Evolutionary conservation across 1,140 invertebrate species (phyloP).

Genomic region (Lethrus apterus): DNA sequence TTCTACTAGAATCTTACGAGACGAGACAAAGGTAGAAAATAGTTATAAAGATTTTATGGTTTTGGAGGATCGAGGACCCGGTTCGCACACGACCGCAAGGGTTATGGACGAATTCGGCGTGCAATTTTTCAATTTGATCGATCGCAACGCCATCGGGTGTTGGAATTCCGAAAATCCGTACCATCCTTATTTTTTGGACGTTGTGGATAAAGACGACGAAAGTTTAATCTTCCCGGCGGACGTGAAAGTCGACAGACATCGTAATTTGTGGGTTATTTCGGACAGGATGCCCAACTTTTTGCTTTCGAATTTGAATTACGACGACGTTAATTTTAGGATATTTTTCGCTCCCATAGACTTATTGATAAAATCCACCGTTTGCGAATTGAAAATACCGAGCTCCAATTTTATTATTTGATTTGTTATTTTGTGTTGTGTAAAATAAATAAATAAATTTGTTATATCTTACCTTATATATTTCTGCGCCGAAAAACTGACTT

Average conservation of each 20-base stretch:
- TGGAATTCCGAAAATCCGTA: conserved; percentile 65
- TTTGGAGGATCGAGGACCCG: conserved; percentile 56
- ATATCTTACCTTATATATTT: too few species aligned
- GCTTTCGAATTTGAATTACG: conserved; percentile 61
- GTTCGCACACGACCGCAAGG: conserved; percentile 61
- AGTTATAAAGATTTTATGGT: conserved; percentile 66
- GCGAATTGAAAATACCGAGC: conserved; percentile 41
- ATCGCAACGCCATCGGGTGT: conserved; percentile 72
- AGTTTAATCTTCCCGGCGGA: conserved; percentile 70
- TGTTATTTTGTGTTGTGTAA: too few species aligned
- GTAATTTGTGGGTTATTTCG: conserved; percentile 68
- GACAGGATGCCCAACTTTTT: conserved; percentile 74
- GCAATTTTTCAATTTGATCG: conserved; percentile 68
- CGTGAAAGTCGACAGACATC: conserved; percentile 60
- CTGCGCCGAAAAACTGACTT: too few species aligned
- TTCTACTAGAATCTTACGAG: conserved; percentile 61
- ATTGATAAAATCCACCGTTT: conserved; percentile 62
- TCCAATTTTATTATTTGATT: neutral
- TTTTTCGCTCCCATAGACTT: conserved; percentile 56
- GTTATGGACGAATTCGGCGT: conserved; percentile 64
- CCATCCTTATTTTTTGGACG: conserved; percentile 55
- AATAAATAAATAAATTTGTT: too few species aligned
- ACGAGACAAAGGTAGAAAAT: conserved; percentile 54
- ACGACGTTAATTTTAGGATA: conserved; percentile 71
- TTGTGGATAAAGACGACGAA: conserved; percentile 66